A percentile compares a stretch with the other conserved stretches of the same genome.
These are phyloP conservation scores for Pollenia griseotomentosa DNA, from an alignment of 2,888 invertebrate genomes.

Conservation along the genomic window DNA sequence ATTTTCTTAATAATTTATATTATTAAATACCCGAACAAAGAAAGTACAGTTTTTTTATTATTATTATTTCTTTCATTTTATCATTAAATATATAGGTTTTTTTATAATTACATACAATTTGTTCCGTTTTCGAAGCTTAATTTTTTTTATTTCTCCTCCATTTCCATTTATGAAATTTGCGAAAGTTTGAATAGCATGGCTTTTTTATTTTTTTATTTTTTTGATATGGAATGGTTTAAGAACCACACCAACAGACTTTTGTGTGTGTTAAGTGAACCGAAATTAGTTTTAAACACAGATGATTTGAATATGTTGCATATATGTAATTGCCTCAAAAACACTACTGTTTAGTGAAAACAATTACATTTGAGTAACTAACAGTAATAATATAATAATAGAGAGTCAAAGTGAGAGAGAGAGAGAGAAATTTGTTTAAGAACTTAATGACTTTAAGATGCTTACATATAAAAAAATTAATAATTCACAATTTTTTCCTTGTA, in stretches of 20 bases:
- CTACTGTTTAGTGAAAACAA: conserved; percentile 28
- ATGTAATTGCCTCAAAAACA: conserved; percentile 33
- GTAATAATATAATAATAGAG: neutral
- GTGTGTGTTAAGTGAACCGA: neutral
- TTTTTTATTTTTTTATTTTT: conserved; percentile 9
- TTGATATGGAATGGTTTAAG: conserved; percentile 26
- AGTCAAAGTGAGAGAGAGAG: conserved; percentile 8
- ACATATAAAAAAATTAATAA: conserved; percentile 48
- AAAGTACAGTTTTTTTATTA: conserved; percentile 36
- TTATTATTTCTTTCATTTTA: conserved; percentile 1
- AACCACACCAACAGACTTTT: conserved; percentile 47
- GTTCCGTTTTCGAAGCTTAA: conserved; percentile 37
- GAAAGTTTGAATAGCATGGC: conserved; percentile 29
- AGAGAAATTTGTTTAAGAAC: conserved; percentile 48
- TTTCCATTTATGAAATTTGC: conserved; percentile 56
- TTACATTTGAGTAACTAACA: conserved; percentile 49
- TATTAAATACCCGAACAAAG: conserved; percentile 62
- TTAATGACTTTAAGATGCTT: conserved; percentile 41
- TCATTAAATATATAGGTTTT: conserved; percentile 46
- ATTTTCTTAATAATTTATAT: conserved; percentile 47
- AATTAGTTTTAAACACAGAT: conserved; percentile 15
- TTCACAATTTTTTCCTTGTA: conserved; percentile 29
- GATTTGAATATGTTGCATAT: conserved; percentile 16
- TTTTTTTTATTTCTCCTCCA: conserved; percentile 38
- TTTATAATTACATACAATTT: conserved; percentile 57